phyloP scores from a whole-genome alignment of 1,140 invertebrate species.

The Tyrophagus putrescentiae region DNA sequence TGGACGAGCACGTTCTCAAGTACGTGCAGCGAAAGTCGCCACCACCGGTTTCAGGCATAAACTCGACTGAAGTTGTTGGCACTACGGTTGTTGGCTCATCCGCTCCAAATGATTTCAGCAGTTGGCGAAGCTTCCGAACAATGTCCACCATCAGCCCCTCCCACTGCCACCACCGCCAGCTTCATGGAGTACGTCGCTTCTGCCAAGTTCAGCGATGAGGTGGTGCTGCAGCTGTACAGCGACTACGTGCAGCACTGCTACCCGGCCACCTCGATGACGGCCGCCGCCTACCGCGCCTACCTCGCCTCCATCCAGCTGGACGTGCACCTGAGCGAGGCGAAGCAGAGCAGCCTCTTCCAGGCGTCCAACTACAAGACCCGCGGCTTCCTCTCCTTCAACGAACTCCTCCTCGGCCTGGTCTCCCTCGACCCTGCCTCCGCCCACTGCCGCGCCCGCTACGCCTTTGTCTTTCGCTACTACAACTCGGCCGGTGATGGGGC shows the following conservation, averaged over 20 bases:
- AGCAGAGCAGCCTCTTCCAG: constrained; percentile 5
- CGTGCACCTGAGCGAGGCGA: not conserved
- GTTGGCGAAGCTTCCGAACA: too few relatives aligned
- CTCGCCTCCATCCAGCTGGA: not conserved
- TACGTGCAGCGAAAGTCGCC: too few relatives aligned
- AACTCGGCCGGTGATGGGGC: constrained; percentile 11
- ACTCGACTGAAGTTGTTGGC: too few relatives aligned
- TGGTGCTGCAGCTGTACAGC: constrained; percentile 14
- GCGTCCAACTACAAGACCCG: constrained; percentile 8
- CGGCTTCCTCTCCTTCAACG: constrained; percentile 32
- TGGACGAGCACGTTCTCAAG: too few relatives aligned
- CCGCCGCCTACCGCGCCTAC: constrained; percentile 9
- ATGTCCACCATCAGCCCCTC: too few relatives aligned
- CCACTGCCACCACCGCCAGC: too few relatives aligned
- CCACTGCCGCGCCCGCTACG: constrained; percentile 29
- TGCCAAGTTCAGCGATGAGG: not conserved
- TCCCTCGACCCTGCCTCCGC: constrained; percentile 39
- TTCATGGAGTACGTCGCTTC: too few relatives aligned
- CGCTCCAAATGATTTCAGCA: too few relatives aligned
- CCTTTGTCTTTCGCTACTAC: constrained; percentile 18
- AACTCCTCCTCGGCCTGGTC: constrained; percentile 39
- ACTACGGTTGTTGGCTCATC: too few relatives aligned
- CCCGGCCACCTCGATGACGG: constrained; percentile 18
- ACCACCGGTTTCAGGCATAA: too few relatives aligned
- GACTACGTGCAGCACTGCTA: constrained; percentile 20